Conservation (phyloP, 2,888 invertebrate species). For the Parnassius smintheus region DNA sequence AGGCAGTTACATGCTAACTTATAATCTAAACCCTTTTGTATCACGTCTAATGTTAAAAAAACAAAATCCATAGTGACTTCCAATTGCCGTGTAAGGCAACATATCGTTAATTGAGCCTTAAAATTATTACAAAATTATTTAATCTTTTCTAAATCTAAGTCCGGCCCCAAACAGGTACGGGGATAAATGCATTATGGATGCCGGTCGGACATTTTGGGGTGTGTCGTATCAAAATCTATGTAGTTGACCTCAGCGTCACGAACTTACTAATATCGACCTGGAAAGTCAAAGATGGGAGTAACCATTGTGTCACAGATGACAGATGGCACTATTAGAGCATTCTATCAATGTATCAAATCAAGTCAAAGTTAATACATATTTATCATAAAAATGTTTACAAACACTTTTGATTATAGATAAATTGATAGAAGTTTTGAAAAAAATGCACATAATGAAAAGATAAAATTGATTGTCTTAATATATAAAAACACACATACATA, state of each 20-base stretch:
- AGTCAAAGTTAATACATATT: not conserved
- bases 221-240: slow-evolving; percentile 66
- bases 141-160: slow-evolving; percentile 36
- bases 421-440: slow-evolving; percentile 15
- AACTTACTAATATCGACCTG: slow-evolving; percentile 81
- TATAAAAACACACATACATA: slow-evolving; percentile 9
- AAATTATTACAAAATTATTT: slow-evolving; percentile 35
- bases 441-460: not conserved
- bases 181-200: slow-evolving; percentile 65
- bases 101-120: slow-evolving; percentile 31
- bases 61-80: slow-evolving; percentile 37
- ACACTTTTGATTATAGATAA: slow-evolving; percentile 13
- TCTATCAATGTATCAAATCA: slow-evolving; percentile 21
- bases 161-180: slow-evolving; percentile 56
- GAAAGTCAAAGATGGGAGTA: slow-evolving; percentile 76
- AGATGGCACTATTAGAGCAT: slow-evolving; percentile 5
- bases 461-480: not conserved
- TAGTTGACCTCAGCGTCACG: slow-evolving; percentile 62
- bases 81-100: slow-evolving; percentile 27
- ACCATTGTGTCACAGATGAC: slow-evolving; percentile 51
- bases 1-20: slow-evolving; percentile 67
- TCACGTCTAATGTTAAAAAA: slow-evolving; percentile 42
- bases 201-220: slow-evolving; percentile 59
- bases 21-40: slow-evolving; percentile 59
- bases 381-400: not conserved